Percentiles rank a stretch among this genome's conserved stretches.
Evolutionary conservation across 1,140 invertebrate species (phyloP).

Genomic region (Dinoponera quadriceps): DNA sequence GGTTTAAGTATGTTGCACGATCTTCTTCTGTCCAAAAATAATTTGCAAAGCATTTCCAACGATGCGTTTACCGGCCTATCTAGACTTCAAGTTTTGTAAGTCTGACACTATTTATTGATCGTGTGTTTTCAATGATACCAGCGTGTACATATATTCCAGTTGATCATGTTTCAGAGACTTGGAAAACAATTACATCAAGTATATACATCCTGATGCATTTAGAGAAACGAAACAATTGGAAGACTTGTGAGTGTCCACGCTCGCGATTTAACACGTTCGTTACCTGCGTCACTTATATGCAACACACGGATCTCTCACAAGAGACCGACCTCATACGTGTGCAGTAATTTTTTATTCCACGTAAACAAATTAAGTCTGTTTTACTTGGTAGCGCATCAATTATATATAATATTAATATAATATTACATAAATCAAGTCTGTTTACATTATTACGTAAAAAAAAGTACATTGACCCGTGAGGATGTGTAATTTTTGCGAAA

Average conservation of each 20-base stretch:
- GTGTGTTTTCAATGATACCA: background rate
- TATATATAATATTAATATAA: too few species aligned
- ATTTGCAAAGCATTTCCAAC: slow-evolving; percentile 90
- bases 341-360: background rate
- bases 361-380: background rate
- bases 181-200: slow-evolving; percentile 93
- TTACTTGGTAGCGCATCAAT: too few species aligned
- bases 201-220: slow-evolving; percentile 95
- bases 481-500: too few species aligned
- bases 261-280: background rate
- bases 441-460: too few species aligned
- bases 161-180: slow-evolving; percentile 90
- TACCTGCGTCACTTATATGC: too few species aligned
- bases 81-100: slow-evolving; percentile 95
- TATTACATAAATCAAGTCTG: background rate
- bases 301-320: too few species aligned
- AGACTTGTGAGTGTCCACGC: slow-evolving; percentile 93
- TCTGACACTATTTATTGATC: slow-evolving; percentile 70
- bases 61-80: slow-evolving; percentile 93
- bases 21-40: slow-evolving; percentile 94
- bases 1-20: slow-evolving; percentile 92
- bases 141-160: background rate
- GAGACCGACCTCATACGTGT: too few species aligned
- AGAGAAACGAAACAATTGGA: slow-evolving; percentile 90
- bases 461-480: too few species aligned